These are phyloP conservation scores for Sanderia malayensis DNA, from an alignment of 30 jellyfish, hydroid and myxozoan genomes.

Conservation along the genomic window DNA sequence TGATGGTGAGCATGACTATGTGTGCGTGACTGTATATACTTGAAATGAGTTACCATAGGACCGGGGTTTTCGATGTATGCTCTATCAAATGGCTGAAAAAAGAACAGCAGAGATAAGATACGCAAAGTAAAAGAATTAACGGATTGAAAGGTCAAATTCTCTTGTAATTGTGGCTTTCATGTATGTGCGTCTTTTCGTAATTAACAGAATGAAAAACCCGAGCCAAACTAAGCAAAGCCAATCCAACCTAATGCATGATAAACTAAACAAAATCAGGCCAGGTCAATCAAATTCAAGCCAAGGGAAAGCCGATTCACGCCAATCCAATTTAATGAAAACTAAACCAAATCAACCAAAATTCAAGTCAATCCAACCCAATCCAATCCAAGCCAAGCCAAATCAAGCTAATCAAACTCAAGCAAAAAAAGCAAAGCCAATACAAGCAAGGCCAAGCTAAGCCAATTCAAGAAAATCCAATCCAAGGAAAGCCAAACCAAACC, in stretches of 20 bases:
- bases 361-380: background rate
- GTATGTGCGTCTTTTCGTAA: no score
- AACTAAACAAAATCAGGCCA: background rate
- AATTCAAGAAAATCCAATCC: background rate
- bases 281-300: background rate
- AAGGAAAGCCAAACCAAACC: background rate
- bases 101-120: background rate
- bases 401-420: background rate
- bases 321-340: background rate
- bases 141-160: no score
- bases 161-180: no score
- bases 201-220: background rate
- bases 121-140: background rate
- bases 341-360: no score
- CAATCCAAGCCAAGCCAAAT: background rate
- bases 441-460: background rate
- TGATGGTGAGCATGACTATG: no score
- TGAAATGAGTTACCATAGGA: constrained; percentile 79
- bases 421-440: background rate
- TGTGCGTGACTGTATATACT: no score
- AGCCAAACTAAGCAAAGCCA: background rate
- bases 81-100: constrained; percentile 78
- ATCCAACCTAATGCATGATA: background rate
- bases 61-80: constrained; percentile 98
- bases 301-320: background rate